Evolutionary conservation across 92 coral and sea anemone species (phyloP).

Genomic region (Paragorgia papillata): DNA sequence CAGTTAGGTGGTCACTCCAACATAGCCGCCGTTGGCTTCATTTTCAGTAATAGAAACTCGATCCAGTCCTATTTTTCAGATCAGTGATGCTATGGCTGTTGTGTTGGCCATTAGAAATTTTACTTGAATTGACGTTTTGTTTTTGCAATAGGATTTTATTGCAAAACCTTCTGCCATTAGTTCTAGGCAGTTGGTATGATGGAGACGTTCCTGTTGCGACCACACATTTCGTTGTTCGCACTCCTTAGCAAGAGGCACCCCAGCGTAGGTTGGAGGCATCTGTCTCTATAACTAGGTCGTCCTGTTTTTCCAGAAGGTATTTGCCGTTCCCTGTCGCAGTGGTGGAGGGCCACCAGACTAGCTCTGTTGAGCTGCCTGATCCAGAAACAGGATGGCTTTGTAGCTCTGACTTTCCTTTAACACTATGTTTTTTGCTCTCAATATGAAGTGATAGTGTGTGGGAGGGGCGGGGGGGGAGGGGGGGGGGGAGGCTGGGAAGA

Average conservation of each 20-base stretch:
- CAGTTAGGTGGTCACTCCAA: too few relatives aligned
- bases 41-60: too few relatives aligned
- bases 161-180: slow-evolving; percentile 52
- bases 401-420: slow-evolving; percentile 29
- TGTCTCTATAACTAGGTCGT: slow-evolving; percentile 35
- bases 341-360: slow-evolving; percentile 47
- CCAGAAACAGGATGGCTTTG: slow-evolving; percentile 34
- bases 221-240: slow-evolving; percentile 45
- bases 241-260: slow-evolving; percentile 51
- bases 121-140: slow-evolving; percentile 53
- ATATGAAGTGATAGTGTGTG: slow-evolving; percentile 29
- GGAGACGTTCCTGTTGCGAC: slow-evolving; percentile 44
- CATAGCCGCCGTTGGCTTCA: too few relatives aligned
- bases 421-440: slow-evolving; percentile 41
- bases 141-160: slow-evolving; percentile 55
- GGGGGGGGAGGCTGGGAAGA: slow-evolving; percentile 61
- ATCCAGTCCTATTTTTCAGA: too few relatives aligned
- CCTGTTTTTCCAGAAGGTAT: slow-evolving; percentile 9
- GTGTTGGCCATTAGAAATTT: slow-evolving; percentile 49
- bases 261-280: slow-evolving; percentile 54
- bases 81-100: slow-evolving; percentile 54
- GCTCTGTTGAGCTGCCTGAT: slow-evolving; percentile 38
- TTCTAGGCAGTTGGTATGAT: slow-evolving; percentile 49
- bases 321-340: slow-evolving; percentile 52
- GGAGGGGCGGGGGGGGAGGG: too few relatives aligned